Base-by-base conservation (phyloP, 2,113 vertebrate genomes). In the Nettapus auritus region DNA sequence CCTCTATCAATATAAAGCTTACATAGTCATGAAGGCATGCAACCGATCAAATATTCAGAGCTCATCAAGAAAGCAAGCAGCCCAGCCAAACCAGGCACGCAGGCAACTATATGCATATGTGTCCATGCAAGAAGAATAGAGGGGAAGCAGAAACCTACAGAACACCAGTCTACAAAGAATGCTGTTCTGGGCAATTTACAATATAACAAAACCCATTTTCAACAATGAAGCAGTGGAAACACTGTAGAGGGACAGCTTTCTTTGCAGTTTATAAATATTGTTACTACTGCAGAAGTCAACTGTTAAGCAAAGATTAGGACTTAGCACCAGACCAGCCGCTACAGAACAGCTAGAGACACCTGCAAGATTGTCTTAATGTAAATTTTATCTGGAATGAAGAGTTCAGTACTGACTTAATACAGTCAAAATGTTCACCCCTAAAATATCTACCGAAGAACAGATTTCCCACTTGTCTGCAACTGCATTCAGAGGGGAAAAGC, bases 91-190 rank as follows among this genome's bases (percentile, higher is more conserved):
- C 23, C 29, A 88, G 38, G 42, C 60, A 55, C 21, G 66, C 50
- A 33, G 4, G 28, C 56, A 44, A 0, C 2, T 4, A 4, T 8
- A 12, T 21, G 1, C 13, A 13, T 3, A 4, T 7, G 22, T 13
- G 5, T 6, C 20, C 25, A n/a, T 12, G 34, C 7, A 88, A 25
- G 53, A 52, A 82, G 34, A 86, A 81, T 0, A 59, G 4, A 57
- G 5, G 2, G 14, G 17, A 55, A 15, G 10, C 34, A 89, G 64
- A 84, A 75, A 53, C 29, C 44, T 34, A 44, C 26, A 66, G 20
- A 76, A 64, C 38, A 44, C 10, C 20, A 38, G 26, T 76, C 28
- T 76, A 64, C 9, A 82, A 33, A 38, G 19, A 82, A 80, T 5
- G 16, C 13, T 14, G 26, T 34, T 88, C 38, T 64, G 31, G 25